Evolutionary conservation across 2,888 invertebrate genomes (phyloP), one percentile per base, ranked within the genome.

Genomic region (Amiota minor): DNA sequence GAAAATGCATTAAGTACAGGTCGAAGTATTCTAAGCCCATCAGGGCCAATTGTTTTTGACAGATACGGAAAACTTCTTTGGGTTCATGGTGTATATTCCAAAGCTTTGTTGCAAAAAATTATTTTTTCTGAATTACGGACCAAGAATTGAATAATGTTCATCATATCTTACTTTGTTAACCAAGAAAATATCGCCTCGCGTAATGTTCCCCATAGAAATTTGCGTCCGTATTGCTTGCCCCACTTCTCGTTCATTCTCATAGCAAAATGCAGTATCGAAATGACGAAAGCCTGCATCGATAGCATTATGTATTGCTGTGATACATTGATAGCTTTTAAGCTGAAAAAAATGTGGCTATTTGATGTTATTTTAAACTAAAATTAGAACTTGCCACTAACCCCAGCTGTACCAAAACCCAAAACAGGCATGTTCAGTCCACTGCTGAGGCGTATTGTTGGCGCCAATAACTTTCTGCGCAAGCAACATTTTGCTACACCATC

Each of bases 1-100:
- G 97, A 91, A 94, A 96, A 84, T 97, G 96, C 76, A 97, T 94
- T 12, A 96, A 89, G 82, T 94, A 96, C 0, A 96, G 90, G 85
- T 97, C 96, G 70, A 97, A 90, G 85, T 96, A 96, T 0, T 93
- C 92, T 8, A 96, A 87, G 0, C 93, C 93, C 76, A 96, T 91
- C 72, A 92, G 91, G 0, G 90, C 85, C 9, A 96, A 88, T 0
- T 95, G 93, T 64, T 91, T 90, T 62, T 92, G 91, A 77, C 95
- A 91, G 0, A 93, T 93, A 3, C 90, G 88, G 74, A 92, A 91
- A 18, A 96, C 96, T 67, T 94, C 88, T 35, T 94, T 92, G 0
- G 92, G 91, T 45, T 92, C 91, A 85, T 97, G 96, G 75, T 89
- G 87, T n/a, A 47, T 81, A 23, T 81, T 81, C 81, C 81, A 81